A percentile compares a stretch with the other conserved stretches of the same genome.
Evolutionary conservation across 2,113 vertebrate genomes (phyloP).

Genomic region (Actenoides hombroni): DNA sequence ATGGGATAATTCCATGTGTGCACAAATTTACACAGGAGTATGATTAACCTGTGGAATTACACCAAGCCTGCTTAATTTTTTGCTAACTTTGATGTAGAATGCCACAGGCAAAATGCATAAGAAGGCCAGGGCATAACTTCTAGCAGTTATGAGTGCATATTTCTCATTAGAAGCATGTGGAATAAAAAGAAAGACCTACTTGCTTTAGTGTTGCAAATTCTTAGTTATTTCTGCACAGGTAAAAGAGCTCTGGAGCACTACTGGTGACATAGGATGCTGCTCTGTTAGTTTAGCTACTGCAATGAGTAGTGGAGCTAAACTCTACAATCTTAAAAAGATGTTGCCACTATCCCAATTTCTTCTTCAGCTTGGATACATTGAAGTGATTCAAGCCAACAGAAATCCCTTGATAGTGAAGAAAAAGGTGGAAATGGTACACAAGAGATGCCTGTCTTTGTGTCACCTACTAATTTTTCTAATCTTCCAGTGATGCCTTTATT

Average conservation of each 20-base stretch:
- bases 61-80: neutral
- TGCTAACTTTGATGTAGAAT: neutral
- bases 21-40: neutral
- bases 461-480: neutral
- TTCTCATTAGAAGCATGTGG: neutral
- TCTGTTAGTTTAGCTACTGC: neutral
- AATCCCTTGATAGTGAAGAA: neutral
- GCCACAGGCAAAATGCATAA: neutral
- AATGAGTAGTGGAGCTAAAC: neutral
- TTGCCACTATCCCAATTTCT: neutral
- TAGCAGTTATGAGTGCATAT: neutral
- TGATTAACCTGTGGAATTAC: neutral
- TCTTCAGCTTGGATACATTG: neutral
- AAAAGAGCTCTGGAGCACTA: neutral
- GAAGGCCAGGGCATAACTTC: neutral
- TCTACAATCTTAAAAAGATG: neutral
- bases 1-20: fast-evolving
- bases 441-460: neutral
- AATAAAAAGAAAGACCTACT: neutral
- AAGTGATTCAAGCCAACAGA: neutral
- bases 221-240: neutral
- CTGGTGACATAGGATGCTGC: neutral
- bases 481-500: neutral
- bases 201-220: neutral
- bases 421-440: neutral